Evolutionary conservation across 2,797 vertebrate species (phyloP).

Genomic region (Galagoides demidoff): DNA sequence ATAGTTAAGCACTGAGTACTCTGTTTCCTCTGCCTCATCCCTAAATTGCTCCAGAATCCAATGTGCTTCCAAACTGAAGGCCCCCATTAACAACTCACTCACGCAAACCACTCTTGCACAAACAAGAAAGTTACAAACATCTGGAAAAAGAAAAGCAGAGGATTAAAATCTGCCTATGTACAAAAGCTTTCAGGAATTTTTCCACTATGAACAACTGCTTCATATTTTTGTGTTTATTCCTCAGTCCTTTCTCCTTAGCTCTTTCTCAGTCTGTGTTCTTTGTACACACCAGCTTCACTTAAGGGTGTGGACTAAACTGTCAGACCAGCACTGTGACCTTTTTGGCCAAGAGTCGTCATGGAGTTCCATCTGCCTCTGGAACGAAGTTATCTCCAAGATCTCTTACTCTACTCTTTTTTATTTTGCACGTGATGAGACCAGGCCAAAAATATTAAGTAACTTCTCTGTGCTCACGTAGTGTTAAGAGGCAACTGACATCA

Average conservation of each 20-base stretch:
- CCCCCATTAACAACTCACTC: background rate
- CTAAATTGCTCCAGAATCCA: background rate
- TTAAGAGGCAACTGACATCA: background rate
- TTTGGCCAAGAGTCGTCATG: background rate
- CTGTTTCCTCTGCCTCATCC: background rate
- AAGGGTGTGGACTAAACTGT: background rate
- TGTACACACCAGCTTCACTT: background rate
- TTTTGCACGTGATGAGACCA: conserved; percentile 4
- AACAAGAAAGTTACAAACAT: background rate
- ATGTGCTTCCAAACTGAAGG: background rate
- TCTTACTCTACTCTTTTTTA: background rate
- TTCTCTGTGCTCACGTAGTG: background rate
- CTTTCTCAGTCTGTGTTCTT: background rate
- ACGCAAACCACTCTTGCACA: background rate
- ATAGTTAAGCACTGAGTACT: background rate
- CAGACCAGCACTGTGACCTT: too few species aligned
- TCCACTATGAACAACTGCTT: background rate
- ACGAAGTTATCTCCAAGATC: background rate
- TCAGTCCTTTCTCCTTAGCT: background rate
- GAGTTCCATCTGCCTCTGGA: background rate
- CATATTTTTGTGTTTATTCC: background rate
- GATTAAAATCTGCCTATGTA: background rate
- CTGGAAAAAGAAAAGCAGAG: background rate
- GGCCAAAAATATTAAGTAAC: background rate
- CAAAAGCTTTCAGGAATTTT: background rate